These are phyloP conservation scores for Ammodramus savannarum DNA, from an alignment of 2,113 vertebrate genomes.

Conservation along the genomic window DNA sequence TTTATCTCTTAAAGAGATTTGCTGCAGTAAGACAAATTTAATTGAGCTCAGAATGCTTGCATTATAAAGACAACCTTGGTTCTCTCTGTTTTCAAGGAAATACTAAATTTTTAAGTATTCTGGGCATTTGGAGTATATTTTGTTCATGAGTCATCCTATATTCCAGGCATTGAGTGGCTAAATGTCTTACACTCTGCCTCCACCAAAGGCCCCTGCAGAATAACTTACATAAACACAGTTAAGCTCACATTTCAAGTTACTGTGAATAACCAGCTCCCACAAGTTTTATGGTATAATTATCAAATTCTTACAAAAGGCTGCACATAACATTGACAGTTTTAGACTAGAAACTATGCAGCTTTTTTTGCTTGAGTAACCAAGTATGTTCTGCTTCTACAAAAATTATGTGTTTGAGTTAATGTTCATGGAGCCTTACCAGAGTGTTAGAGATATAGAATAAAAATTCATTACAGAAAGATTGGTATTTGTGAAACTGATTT, in stretches of 20 bases:
- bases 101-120: background rate
- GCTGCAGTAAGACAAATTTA: background rate
- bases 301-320: background rate
- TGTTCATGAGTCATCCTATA: background rate
- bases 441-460: background rate
- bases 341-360: background rate
- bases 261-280: background rate
- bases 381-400: background rate
- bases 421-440: background rate
- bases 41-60: background rate
- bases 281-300: conserved; percentile 9
- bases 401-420: background rate
- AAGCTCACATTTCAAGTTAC: conserved; percentile 5
- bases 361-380: background rate
- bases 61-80: background rate
- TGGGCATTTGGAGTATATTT: background rate
- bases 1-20: background rate
- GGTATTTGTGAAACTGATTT: background rate
- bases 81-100: background rate
- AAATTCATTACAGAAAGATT: background rate
- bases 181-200: background rate
- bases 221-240: background rate
- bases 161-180: background rate
- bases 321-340: background rate
- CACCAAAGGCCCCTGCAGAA: background rate